Conservation (phyloP, 2,113 vertebrate genomes). For the Scopus umbretta region DNA sequence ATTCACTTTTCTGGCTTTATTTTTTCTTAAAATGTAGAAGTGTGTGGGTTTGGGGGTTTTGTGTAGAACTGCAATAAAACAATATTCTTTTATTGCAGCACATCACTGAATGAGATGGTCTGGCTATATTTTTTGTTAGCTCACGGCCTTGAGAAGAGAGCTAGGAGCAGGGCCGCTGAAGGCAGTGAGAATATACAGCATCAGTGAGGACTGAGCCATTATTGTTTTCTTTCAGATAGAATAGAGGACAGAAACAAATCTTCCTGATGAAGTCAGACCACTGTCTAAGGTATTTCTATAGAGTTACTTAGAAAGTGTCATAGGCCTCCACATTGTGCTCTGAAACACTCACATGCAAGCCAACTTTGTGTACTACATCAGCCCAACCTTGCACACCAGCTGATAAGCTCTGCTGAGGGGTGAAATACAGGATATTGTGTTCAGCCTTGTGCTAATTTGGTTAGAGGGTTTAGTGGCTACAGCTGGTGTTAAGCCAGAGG, state of each 20-base stretch:
- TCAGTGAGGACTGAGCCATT: background rate
- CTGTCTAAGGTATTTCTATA: background rate
- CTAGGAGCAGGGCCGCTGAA: background rate
- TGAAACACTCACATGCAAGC: background rate
- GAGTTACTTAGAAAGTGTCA: background rate
- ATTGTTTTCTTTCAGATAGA: background rate
- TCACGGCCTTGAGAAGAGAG: background rate
- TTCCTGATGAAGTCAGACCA: background rate
- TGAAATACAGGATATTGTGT: background rate
- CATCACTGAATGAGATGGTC: background rate
- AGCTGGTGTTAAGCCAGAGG: background rate
- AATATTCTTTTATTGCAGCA: background rate
- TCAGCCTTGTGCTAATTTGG: background rate
- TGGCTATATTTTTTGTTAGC: background rate
- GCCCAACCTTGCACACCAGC: background rate
- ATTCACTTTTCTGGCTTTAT: background rate
- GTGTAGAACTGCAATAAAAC: background rate
- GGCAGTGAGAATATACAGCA: background rate
- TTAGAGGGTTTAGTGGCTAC: background rate
- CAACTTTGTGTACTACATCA: background rate
- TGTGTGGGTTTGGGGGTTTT: rapidly evolving
- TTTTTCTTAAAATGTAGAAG: background rate
- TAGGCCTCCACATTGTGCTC: background rate
- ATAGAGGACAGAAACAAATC: background rate
- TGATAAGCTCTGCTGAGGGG: background rate